Percentiles rank a stretch among this genome's conserved stretches.
Evolutionary conservation across 2,113 vertebrate species (phyloP).

Genomic region (Synchiropus splendidus): DNA sequence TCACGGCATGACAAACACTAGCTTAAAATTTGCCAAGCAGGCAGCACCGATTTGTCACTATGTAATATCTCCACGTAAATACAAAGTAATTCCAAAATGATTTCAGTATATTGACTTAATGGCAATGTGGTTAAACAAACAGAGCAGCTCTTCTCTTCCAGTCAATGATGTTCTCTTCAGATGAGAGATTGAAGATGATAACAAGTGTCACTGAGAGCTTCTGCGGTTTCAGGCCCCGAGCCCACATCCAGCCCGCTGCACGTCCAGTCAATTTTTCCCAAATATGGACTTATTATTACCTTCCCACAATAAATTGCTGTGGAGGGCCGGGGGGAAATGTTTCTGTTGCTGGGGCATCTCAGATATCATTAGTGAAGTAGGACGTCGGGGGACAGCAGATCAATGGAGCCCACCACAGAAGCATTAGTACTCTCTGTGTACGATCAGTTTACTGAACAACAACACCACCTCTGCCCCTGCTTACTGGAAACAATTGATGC

Average conservation of each 20-base stretch:
- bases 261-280: slow-evolving; percentile 57
- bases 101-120: no score
- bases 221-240: slow-evolving; percentile 56
- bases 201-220: slow-evolving; percentile 33
- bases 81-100: no score
- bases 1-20: no score
- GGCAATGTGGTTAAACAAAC: slow-evolving; percentile 6
- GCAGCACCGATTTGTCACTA: no score
- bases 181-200: slow-evolving; percentile 51
- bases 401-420: slow-evolving; percentile 74
- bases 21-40: no score
- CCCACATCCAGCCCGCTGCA: slow-evolving; percentile 50
- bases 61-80: no score
- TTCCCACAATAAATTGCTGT: slow-evolving; percentile 74
- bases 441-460: slow-evolving; percentile 80
- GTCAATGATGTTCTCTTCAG: slow-evolving; percentile 28
- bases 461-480: slow-evolving; percentile 64
- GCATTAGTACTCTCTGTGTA: slow-evolving; percentile 70
- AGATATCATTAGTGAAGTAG: slow-evolving; percentile 74
- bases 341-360: slow-evolving; percentile 71
- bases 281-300: slow-evolving; percentile 71
- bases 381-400: slow-evolving; percentile 70
- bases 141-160: slow-evolving; percentile 23
- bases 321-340: slow-evolving; percentile 39
- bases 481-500: slow-evolving; percentile 82